phyloP scores from a whole-genome alignment of 2,797 vertebrate species.

The Rallus crepitans region DNA sequence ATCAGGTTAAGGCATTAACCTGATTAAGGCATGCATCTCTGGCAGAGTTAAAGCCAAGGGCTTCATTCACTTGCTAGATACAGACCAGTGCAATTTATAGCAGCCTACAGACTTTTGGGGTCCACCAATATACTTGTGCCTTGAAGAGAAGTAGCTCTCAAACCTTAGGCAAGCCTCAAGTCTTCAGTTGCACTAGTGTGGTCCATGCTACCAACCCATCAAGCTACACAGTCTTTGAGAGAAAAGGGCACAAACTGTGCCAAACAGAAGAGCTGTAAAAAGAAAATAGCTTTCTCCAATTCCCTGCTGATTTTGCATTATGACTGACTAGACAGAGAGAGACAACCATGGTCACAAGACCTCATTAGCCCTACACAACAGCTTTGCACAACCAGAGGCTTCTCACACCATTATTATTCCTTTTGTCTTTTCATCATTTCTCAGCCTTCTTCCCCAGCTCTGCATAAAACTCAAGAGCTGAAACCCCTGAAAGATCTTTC shows the following conservation, averaged over 20 bases:
- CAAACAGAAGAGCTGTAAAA: neutral
- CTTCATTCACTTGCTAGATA: neutral
- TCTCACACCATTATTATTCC: neutral
- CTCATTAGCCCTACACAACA: neutral
- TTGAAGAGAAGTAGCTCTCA: fast-evolving
- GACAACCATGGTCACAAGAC: neutral
- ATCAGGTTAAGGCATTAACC: too few relatives aligned
- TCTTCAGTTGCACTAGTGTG: neutral
- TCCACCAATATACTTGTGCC: fast-evolving
- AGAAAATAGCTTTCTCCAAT: neutral
- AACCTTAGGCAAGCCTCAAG: neutral
- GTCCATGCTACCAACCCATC: neutral
- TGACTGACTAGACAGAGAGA: neutral
- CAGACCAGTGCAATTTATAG: fast-evolving
- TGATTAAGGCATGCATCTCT: neutral
- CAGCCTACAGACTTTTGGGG: neutral
- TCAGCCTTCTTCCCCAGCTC: neutral
- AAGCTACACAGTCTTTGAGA: neutral
- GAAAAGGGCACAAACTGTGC: neutral
- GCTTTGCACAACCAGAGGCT: neutral
- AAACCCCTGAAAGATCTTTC: neutral
- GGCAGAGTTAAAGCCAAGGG: neutral
- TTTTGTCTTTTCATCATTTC: fast-evolving
- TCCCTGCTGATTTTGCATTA: neutral
- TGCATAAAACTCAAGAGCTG: neutral